phyloP scores from a whole-genome alignment of 2,113 vertebrate species.

The Enhydra lutris region DNA sequence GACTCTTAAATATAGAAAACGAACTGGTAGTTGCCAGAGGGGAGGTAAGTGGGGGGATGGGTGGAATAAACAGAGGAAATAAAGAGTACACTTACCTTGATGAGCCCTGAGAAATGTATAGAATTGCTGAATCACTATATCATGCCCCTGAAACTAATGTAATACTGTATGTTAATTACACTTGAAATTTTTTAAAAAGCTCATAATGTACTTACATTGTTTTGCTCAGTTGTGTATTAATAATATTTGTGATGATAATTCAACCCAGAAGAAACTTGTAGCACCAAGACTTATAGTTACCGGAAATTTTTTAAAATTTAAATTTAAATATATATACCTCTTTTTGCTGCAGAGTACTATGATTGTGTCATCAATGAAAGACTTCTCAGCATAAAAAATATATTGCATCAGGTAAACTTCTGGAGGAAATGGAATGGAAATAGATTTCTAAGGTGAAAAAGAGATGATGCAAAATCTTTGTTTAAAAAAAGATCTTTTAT shows the following conservation, averaged over 20 bases:
- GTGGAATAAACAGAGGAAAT: background rate
- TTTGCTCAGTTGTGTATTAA: constrained; percentile 10
- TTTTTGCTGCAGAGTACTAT: background rate
- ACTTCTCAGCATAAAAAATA: constrained; percentile 3
- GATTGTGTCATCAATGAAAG: background rate
- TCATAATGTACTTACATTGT: background rate
- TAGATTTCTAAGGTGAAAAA: constrained; percentile 29
- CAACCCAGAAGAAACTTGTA: background rate
- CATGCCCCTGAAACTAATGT: background rate
- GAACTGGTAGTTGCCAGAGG: background rate
- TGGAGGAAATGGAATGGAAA: background rate
- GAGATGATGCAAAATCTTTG: constrained; percentile 4
- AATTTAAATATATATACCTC: background rate
- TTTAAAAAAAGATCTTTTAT: background rate
- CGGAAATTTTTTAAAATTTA: background rate
- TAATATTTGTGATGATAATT: background rate
- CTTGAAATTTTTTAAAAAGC: background rate
- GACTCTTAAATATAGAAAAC: background rate
- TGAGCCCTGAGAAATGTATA: background rate
- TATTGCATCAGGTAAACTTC: constrained; percentile 13
- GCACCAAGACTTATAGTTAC: background rate
- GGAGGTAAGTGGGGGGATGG: background rate
- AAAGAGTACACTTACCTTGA: background rate
- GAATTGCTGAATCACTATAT: background rate
- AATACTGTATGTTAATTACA: background rate